Percentiles rank a stretch among this genome's conserved stretches.
These are phyloP conservation scores for Electrona antarctica DNA, from an alignment of 2,113 vertebrate species.

Conservation along the genomic window DNA sequence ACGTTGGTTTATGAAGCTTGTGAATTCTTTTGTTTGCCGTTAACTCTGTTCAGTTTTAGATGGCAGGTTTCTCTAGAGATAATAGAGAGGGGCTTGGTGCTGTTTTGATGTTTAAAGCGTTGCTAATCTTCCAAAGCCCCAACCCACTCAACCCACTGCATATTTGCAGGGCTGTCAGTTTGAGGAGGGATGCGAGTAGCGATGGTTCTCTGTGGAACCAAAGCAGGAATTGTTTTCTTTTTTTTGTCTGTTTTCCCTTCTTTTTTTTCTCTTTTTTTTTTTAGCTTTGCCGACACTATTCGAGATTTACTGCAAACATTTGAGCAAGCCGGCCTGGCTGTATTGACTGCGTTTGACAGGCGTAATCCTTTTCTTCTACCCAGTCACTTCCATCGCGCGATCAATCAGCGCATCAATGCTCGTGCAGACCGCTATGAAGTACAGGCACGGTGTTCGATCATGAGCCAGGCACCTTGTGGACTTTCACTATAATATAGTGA, in stretches of 20 bases:
- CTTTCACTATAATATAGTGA: constrained; percentile 90
- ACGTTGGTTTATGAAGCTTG: constrained; percentile 50
- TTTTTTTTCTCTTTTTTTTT: constrained; percentile 44
- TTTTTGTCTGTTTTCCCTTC: constrained; percentile 61
- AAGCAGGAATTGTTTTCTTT: constrained; percentile 41
- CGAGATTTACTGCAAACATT: constrained; percentile 87
- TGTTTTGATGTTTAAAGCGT: constrained; percentile 73
- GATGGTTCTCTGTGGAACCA: constrained; percentile 66
- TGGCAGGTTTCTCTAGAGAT: constrained; percentile 60
- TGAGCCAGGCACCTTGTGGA: constrained; percentile 80
- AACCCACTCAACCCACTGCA: constrained; percentile 61
- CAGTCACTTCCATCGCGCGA: constrained; percentile 89
- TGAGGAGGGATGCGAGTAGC: constrained; percentile 57
- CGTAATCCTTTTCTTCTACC: constrained; percentile 87
- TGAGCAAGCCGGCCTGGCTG: constrained; percentile 77
- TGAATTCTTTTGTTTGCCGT: constrained; percentile 49
- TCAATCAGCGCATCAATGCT: constrained; percentile 92
- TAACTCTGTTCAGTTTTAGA: constrained; percentile 54
- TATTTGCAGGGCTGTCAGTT: constrained; percentile 75
- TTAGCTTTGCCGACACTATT: constrained; percentile 84
- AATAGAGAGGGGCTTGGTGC: constrained; percentile 50
- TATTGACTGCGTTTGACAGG: constrained; percentile 87
- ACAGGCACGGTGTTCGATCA: constrained; percentile 87
- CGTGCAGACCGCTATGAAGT: constrained; percentile 84
- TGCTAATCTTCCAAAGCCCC: constrained; percentile 74